phyloP scores from a whole-genome alignment of 2,888 invertebrate genomes.

The Neoitamus cyanurus region DNA sequence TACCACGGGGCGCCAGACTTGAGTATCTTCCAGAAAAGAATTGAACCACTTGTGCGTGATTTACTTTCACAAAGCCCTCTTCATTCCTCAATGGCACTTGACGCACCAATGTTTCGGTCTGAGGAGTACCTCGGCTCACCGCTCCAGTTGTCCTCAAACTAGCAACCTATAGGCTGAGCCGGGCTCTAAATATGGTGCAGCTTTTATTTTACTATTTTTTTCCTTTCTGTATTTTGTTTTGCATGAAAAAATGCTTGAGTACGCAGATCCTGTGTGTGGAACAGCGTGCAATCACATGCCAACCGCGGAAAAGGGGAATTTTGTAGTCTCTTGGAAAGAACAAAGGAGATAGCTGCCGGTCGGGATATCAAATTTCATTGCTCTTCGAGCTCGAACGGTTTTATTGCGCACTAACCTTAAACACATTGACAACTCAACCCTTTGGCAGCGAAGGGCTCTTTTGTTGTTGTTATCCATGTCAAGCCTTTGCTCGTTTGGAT shows the following conservation, averaged over 20 bases:
- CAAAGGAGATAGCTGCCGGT: conserved; percentile 44
- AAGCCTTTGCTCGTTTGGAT: background rate
- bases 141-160: conserved; percentile 22
- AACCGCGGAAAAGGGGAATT: conserved; percentile 42
- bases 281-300: conserved; percentile 28
- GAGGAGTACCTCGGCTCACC: background rate
- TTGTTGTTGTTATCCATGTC: conserved; percentile 40
- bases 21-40: background rate
- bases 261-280: background rate
- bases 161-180: background rate
- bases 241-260: background rate
- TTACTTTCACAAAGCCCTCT: background rate
- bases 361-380: conserved; percentile 41
- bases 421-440: conserved; percentile 53
- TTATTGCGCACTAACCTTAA: conserved; percentile 55
- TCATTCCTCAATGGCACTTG: conserved; percentile 29
- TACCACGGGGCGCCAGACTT: background rate
- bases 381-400: conserved; percentile 44
- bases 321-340: conserved; percentile 28
- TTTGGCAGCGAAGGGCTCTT: conserved; percentile 37
- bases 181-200: background rate
- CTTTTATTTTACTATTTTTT: background rate
- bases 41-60: background rate
- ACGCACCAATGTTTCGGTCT: background rate
- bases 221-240: background rate